Base-by-base conservation (phyloP, 2,113 vertebrate species). In the Aplodontia rufa region DNA sequence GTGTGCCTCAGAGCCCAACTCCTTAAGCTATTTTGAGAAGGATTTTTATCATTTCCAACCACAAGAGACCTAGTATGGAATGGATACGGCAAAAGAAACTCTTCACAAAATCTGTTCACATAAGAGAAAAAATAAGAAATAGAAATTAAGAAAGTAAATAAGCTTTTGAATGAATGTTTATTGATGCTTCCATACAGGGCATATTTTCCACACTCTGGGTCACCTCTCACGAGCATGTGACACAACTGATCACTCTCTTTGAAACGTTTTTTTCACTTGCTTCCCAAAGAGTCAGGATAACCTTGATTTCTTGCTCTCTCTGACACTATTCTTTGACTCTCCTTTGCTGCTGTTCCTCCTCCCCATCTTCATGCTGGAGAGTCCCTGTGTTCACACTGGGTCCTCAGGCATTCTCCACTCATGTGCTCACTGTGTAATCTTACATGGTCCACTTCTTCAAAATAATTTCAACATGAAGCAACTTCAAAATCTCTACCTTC, bases 71-170 rank as follows among this genome's bases (percentile, higher is more conserved):
- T 79, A 74, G 16, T 60, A 82, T 5, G 64, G 42, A 53, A 79
- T 2, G 26, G 6, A n/a, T 42, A 42, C 92, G 7, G 22, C 60
- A 89, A 81, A 92, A 94, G 69, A 35, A 82, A 71, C 37, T 68
- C 55, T 62, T 81, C 64, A 71, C 7, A 72, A 68, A 94, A 90
- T 60, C 20, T 45, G 7, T 53, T 93, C 28, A 88, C 49, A 6
- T 88, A 53, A 68, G 68, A 85, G 51, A 93, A 88, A 84, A 97
- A 93, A 60, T 47, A 55, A 74, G 72, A 95, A 96, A 58, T 3
- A 71, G 62, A 87, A 96, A 87, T 92, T 32, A 55, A 87, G 66
- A 17, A 22, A 60, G n/a, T 60, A 83, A 35, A 1, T 51, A 81
- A 72, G 28, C 58, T 72, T 26, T 2, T 85, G 13, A 78, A 76